Evolutionary conservation across 1,140 invertebrate species (phyloP), one percentile per base, ranked within the genome.

Genomic region (Neodiprion pinetum): DNA sequence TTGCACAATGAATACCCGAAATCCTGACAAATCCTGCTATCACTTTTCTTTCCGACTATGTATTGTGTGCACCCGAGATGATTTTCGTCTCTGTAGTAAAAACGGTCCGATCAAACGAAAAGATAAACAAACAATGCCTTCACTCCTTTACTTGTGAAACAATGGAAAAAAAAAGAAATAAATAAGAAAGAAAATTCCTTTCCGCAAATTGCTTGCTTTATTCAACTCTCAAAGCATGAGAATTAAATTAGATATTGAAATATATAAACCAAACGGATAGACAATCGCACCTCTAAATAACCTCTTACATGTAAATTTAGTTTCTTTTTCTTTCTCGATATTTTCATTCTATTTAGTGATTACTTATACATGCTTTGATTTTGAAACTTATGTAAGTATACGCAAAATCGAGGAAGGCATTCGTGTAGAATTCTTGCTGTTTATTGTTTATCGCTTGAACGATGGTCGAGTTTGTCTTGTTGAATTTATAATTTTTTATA

Each of bases 241-340:
- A 61, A 61, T 8, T 40, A 40, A 40, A 40, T 40, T 40, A 4
- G 28, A 40, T 61, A 61, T 61, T 61, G n/a, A 61, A 61, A 61
- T 61, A 3, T 61, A 11, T 61, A 77, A 78, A 76, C 77, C 74
- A 78, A 78, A 76, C 74, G 72, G 77, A 78, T 78, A 78, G 76
- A 78, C 76, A 78, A 67, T 72, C 74, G 72, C 76, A 75, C 66
- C 47, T 49, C 8, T 40, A 40, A 40, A 40, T 40, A 40, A 40
- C 28, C 28, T 40, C 28, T 40, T 40, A 65, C 12, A 14, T 65
- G 67, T 47, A 11, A 23, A 47, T 11, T 69, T 69, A 47, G 40
- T 23, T 69, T 69, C 11, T 69, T 47, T 48, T 71, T 14, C 14
- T 49, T 71, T 53, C 14, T 11, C 21, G 17, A 69, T 53, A 48